A percentile compares a stretch with the other conserved stretches of the same genome.
Evolutionary conservation across 2,797 vertebrate species (phyloP).

Genomic region (Arnoldichthys spilopterus): DNA sequence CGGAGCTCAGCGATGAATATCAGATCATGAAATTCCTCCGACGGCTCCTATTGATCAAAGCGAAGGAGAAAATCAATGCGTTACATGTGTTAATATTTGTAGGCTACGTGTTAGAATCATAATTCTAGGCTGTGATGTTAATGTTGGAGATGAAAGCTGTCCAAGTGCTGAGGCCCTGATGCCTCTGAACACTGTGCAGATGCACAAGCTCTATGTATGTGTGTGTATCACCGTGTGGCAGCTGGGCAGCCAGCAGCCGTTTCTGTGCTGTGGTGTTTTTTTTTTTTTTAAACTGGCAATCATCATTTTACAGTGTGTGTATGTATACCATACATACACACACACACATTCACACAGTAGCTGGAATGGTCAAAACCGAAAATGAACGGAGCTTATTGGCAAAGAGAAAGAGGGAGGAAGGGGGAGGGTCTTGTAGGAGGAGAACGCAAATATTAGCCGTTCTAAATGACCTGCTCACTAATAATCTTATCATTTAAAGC

Average conservation of each 20-base stretch:
- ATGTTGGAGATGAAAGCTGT: conserved; percentile 31
- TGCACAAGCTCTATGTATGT: neutral
- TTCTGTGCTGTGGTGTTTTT: conserved; percentile 4
- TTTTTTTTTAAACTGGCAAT: conserved; percentile 34
- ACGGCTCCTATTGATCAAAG: conserved; percentile 42
- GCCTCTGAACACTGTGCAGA: neutral
- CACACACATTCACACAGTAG: neutral
- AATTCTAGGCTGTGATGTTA: conserved; percentile 48
- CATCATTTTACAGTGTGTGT: neutral
- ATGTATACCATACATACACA: neutral
- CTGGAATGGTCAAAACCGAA: neutral
- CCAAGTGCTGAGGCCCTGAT: conserved; percentile 12
- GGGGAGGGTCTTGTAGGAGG: too few relatives aligned
- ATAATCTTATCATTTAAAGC: too few relatives aligned
- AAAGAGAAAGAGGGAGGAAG: too few relatives aligned
- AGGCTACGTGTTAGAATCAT: conserved; percentile 47
- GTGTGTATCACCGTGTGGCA: conserved; percentile 21
- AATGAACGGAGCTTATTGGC: neutral
- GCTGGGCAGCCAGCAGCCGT: conserved; percentile 39
- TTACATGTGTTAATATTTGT: conserved; percentile 51
- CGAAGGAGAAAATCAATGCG: conserved; percentile 44
- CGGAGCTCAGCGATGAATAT: conserved; percentile 16
- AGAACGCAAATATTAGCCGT: too few relatives aligned
- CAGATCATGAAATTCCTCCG: conserved; percentile 33
- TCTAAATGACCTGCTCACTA: too few relatives aligned